phyloP scores from a whole-genome alignment of 1,140 invertebrate genomes.

The Drosophila funebris region DNA sequence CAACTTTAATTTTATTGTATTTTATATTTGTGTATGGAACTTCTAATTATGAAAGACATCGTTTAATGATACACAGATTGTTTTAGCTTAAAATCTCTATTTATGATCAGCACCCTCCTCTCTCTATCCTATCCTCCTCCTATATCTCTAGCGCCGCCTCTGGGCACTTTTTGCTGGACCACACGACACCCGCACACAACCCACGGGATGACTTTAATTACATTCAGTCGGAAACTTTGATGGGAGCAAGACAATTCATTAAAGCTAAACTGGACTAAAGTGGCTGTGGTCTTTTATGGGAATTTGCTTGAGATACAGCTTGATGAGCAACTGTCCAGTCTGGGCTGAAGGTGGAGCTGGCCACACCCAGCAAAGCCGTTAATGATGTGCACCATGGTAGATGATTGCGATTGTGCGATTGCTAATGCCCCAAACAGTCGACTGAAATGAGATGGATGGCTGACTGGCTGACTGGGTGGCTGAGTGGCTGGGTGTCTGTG shows the following conservation, averaged over 20 bases:
- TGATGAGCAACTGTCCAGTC: conserved; percentile 38
- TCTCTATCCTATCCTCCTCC: neutral
- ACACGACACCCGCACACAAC: conserved; percentile 1
- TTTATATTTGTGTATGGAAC: no score
- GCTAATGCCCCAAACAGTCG: conserved; percentile 49
- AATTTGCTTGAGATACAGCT: conserved; percentile 42
- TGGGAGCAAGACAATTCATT: conserved; percentile 61
- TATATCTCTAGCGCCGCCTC: neutral
- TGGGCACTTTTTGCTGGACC: neutral
- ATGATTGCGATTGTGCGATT: conserved; percentile 68
- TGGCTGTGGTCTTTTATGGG: conserved; percentile 45
- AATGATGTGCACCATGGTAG: conserved; percentile 70
- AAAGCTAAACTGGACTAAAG: conserved; percentile 53
- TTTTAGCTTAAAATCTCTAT: no score
- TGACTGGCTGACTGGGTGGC: conserved; percentile 29
- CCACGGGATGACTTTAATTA: conserved; percentile 60
- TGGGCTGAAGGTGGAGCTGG: neutral
- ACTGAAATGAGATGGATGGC: conserved; percentile 47
- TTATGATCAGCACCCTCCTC: no score
- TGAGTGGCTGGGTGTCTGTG: conserved; percentile 32
- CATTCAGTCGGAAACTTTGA: conserved; percentile 46
- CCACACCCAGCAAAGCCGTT: conserved; percentile 46
- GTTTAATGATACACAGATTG: no score
- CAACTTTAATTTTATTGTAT: no score
- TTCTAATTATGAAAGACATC: no score